Conservation (phyloP, 2,113 vertebrate genomes). For the Paraplagusia blochii region DNA sequence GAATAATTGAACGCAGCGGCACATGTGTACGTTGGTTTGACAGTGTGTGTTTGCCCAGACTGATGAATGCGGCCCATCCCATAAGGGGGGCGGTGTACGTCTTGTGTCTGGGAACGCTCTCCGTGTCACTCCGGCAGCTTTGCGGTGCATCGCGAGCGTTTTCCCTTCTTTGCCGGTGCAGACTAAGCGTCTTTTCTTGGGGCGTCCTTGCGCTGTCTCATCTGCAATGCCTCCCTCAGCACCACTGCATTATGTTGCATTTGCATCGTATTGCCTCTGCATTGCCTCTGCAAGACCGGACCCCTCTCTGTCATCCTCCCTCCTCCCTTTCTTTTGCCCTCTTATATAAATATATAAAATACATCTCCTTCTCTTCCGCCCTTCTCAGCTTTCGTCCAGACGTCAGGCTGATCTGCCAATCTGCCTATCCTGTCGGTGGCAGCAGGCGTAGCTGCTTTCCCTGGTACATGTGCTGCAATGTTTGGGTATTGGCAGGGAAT, state of each 20-base stretch:
- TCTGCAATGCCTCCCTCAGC: conserved; percentile 49
- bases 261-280: conserved; percentile 71
- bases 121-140: conserved; percentile 31
- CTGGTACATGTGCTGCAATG: background rate
- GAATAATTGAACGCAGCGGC: conserved; percentile 48
- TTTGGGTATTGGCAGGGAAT: too few relatives aligned
- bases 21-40: conserved; percentile 20
- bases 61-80: conserved; percentile 5
- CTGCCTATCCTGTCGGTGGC: conserved; percentile 22
- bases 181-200: conserved; percentile 20
- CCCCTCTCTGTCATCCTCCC: background rate
- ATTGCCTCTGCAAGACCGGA: conserved; percentile 62
- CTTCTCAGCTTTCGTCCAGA: conserved; percentile 8
- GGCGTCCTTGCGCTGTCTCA: conserved; percentile 49
- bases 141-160: conserved; percentile 13
- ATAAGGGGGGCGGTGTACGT: conserved; percentile 15
- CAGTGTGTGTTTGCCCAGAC: background rate
- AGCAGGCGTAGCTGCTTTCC: background rate
- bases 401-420: conserved; percentile 23
- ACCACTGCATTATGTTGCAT: conserved; percentile 71
- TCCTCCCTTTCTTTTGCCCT: background rate
- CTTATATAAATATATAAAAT: background rate
- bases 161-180: background rate
- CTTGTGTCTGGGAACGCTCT: conserved; percentile 23
- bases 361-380: background rate